Conservation (phyloP, 1,140 invertebrate genomes). For the Zaprionus kolodkinae region DNA sequence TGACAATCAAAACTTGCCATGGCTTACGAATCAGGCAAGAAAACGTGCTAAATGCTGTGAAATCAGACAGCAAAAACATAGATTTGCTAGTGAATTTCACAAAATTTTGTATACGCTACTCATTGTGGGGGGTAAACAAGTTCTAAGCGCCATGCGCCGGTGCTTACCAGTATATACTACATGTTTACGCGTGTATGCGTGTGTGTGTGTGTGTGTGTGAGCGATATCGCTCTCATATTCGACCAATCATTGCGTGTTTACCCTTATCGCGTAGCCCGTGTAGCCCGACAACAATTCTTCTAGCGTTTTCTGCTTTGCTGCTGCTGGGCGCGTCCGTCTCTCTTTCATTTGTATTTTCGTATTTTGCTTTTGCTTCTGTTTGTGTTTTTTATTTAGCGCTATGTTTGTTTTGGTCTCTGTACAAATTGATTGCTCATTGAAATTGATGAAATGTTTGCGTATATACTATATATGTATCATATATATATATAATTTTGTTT, state of each 20-base stretch:
- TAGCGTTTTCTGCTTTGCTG: constrained; percentile 58
- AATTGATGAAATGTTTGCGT: constrained; percentile 34
- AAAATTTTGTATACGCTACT: constrained; percentile 7
- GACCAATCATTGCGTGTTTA: constrained; percentile 40
- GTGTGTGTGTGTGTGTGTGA: background rate
- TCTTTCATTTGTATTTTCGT: constrained; percentile 7
- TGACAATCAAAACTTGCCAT: constrained; percentile 9
- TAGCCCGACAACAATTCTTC: constrained; percentile 39
- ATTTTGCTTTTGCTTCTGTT: constrained; percentile 5
- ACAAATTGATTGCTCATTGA: constrained; percentile 48
- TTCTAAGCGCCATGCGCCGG: constrained; percentile 66
- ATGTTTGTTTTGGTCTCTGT: constrained; percentile 41
- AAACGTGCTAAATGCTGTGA: constrained; percentile 14
- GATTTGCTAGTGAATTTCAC: constrained; percentile 16
- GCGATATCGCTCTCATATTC: constrained; percentile 29
- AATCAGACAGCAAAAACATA: background rate
- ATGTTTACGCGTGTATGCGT: constrained; percentile 1
- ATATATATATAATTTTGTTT: background rate
- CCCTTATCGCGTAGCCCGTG: constrained; percentile 58
- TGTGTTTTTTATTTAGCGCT: constrained; percentile 7
- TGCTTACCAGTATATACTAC: constrained; percentile 51
- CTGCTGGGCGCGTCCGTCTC: constrained; percentile 20
- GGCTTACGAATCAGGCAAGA: constrained; percentile 5
- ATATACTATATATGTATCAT: background rate
- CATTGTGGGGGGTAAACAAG: constrained; percentile 54